Evolutionary conservation across 2,113 vertebrate species (phyloP).

Genomic region (Calonectris borealis): DNA sequence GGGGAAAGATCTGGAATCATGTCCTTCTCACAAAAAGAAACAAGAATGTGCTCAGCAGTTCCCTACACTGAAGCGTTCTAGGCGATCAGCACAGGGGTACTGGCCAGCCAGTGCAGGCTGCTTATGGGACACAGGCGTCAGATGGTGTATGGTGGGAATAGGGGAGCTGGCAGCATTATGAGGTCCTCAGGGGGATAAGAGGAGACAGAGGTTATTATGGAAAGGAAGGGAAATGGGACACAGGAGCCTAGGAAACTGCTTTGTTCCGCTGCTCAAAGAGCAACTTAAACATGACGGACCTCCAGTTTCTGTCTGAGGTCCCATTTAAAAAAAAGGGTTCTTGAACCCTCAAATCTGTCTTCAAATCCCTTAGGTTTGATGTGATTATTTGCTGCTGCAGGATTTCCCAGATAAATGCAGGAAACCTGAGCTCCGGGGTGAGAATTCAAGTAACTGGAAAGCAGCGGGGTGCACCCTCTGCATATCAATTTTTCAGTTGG

Average conservation of each 20-base stretch:
- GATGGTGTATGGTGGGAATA: background rate
- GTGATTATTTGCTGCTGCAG: conserved; percentile 6
- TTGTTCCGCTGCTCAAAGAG: background rate
- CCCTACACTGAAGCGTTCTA: background rate
- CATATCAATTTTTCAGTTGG: conserved; percentile 63
- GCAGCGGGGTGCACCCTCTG: conserved; percentile 27
- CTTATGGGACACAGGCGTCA: background rate
- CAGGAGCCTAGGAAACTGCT: background rate
- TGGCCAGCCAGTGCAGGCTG: background rate
- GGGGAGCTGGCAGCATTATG: background rate
- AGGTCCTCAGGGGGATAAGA: background rate
- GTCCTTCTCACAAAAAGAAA: background rate
- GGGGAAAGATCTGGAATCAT: background rate
- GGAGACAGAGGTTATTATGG: background rate
- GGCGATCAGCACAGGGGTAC: background rate
- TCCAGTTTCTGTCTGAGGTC: background rate
- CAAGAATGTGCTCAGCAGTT: background rate
- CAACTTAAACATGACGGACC: background rate
- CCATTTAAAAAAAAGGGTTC: background rate
- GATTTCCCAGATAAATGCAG: conserved; percentile 1
- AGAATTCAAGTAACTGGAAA: conserved; percentile 17
- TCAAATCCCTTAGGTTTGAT: background rate
- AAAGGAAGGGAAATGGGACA: background rate
- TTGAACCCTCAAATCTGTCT: background rate
- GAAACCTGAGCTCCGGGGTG: background rate